Evolutionary conservation across 2,888 invertebrate genomes (phyloP).

Genomic region (Brachylomia viminalis): DNA sequence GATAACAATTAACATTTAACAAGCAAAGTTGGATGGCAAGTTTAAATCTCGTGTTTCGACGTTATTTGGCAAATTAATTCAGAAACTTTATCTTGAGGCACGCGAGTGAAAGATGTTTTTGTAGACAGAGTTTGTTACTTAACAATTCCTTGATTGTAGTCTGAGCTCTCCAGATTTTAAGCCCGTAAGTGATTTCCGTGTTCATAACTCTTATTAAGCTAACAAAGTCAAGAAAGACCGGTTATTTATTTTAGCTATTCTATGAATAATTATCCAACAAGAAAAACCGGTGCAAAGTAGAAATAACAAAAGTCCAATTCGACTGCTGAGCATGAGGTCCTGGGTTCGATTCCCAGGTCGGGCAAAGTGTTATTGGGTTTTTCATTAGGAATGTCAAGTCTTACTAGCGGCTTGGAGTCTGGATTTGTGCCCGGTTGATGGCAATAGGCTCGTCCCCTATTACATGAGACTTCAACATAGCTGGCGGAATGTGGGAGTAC

Average conservation of each 20-base stretch:
- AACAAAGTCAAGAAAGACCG: slow-evolving; percentile 10
- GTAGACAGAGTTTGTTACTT: slow-evolving; percentile 81
- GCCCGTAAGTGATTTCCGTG: slow-evolving; percentile 50
- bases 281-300: neutral
- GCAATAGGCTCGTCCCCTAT: neutral
- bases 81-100: slow-evolving; percentile 85
- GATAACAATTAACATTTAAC: slow-evolving; percentile 88
- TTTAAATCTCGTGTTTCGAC: slow-evolving; percentile 87
- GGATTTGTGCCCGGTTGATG: neutral
- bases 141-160: slow-evolving; percentile 75
- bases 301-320: neutral
- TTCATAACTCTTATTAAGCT: slow-evolving; percentile 34
- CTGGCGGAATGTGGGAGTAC: neutral
- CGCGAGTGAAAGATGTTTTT: slow-evolving; percentile 86
- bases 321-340: too few species aligned
- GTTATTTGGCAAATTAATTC: slow-evolving; percentile 89
- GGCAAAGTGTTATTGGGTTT: neutral
- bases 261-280: neutral
- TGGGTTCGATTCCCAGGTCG: neutral
- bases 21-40: slow-evolving; percentile 85
- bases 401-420: neutral
- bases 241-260: slow-evolving; percentile 8
- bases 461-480: neutral
- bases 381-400: neutral
- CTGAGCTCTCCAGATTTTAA: slow-evolving; percentile 55